Evolutionary conservation across 1,140 invertebrate species (phyloP).

Genomic region (Diploscapter pachys): DNA sequence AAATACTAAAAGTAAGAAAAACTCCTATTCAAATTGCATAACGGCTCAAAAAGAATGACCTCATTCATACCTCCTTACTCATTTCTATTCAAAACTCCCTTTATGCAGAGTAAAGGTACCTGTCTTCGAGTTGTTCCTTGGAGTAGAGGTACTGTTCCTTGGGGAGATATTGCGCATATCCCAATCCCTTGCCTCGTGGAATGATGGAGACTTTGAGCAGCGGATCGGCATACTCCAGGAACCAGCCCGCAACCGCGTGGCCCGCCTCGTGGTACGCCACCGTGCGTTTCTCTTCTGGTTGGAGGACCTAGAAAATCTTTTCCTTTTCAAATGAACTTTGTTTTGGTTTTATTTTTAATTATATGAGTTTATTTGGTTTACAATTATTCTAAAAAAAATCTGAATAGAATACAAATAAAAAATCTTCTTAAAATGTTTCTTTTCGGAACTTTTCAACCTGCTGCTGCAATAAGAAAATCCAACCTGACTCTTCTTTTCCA

Average conservation of each 20-base stretch:
- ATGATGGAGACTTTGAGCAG: conserved; percentile 84
- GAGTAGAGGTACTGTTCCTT: conserved; percentile 96
- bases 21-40: too few relatives aligned
- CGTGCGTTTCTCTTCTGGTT: conserved; percentile 95
- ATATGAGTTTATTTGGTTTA: background rate
- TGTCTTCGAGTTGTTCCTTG: conserved; percentile 77
- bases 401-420: too few relatives aligned
- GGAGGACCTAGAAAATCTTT: conserved; percentile 69
- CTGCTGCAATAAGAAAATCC: background rate
- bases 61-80: too few relatives aligned
- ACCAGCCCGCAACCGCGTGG: conserved; percentile 98
- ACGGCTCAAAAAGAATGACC: too few relatives aligned
- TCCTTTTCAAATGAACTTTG: too few relatives aligned
- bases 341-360: too few relatives aligned
- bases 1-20: too few relatives aligned
- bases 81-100: too few relatives aligned
- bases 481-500: conserved; percentile 99
- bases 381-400: too few relatives aligned
- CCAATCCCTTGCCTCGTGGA: conserved; percentile 73
- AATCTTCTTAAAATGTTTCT: too few relatives aligned
- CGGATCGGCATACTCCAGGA: conserved; percentile 91
- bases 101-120: background rate
- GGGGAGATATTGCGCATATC: conserved; percentile 96
- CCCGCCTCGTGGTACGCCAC: conserved; percentile 99
- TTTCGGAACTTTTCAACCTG: too few relatives aligned